Base-by-base conservation (phyloP, 2,888 invertebrate genomes). In the Lordiphosa andalusiaca region DNA sequence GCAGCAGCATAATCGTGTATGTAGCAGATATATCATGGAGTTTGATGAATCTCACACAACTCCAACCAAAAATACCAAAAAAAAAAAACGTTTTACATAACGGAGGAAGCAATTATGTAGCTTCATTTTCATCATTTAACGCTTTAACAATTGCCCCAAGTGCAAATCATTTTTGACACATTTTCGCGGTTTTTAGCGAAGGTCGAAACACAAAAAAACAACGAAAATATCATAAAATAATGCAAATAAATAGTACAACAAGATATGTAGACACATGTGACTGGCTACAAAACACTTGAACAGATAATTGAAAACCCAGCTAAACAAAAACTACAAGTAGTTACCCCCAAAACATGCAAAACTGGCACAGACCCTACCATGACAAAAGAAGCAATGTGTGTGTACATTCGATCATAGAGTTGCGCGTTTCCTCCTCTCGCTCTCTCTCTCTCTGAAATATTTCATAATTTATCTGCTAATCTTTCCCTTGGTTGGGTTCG, bases 131-230 rank as follows among this genome's bases (percentile, higher is more conserved):
- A 30, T 30, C 30, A 30, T 7, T 30, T 30, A 30, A 44, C 33
- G 25, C 30, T 40, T 33, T 46, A 46, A 37, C 23, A 25, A 48
- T 36, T 54, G 36, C 12, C 57, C 66, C 66, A 76, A 76, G 80
- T 69, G 74, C 66, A 71, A 75, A 71, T 72, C 46, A 54, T 67
- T 65, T 71, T 67, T 57, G 64, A 65, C 68, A 71, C 63, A 68
- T 67, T 75, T 84, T 73, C 48, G 68, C 70, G 55, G 73, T 55
- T 67, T 66, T 67, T 59, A n/a, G 21, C 57, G 84, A 84, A 81
- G 81, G 81, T 69, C 81, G 72, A 61, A 16, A 16, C 2, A 16
- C 16, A 16, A 53, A 12, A 44, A 53, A 48, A 47, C 38, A 48
- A 48, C 7, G 25, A 58, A 65, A 53, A 61, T 53, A 61, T 60